A percentile compares a stretch with the other conserved stretches of the same genome.
Evolutionary conservation across 2,797 vertebrate genomes (phyloP).

Genomic region (Eospalax fontanierii): DNA sequence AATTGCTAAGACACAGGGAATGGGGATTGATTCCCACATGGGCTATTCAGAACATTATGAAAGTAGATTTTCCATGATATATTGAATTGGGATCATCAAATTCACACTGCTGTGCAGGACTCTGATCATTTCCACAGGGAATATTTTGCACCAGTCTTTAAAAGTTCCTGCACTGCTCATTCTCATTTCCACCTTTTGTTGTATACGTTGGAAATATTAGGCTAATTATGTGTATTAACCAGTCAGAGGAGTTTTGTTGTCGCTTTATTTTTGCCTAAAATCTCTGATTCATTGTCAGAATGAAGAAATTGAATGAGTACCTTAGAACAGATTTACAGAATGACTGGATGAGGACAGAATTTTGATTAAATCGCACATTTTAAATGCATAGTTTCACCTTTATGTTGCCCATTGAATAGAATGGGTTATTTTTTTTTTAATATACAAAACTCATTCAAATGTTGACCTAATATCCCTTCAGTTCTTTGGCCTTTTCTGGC

Average conservation of each 20-base stretch:
- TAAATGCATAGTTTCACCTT: slow-evolving; percentile 70
- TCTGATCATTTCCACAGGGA: background rate
- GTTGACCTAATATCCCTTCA: slow-evolving; percentile 49
- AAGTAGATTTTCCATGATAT: background rate
- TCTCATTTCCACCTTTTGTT: background rate
- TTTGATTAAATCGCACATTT: slow-evolving; percentile 16
- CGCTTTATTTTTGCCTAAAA: slow-evolving; percentile 16
- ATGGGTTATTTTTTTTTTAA: slow-evolving; percentile 64
- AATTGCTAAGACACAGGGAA: background rate
- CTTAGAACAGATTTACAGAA: background rate
- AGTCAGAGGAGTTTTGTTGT: background rate
- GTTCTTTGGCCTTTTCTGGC: slow-evolving; percentile 19
- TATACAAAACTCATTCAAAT: slow-evolving; percentile 53
- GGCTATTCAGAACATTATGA: background rate
- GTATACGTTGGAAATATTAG: background rate
- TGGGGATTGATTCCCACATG: background rate
- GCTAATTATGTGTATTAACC: background rate
- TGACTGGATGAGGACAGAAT: background rate
- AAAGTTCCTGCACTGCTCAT: background rate
- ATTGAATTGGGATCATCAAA: background rate
- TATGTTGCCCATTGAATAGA: slow-evolving; percentile 29
- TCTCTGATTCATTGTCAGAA: background rate
- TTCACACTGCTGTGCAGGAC: fast-evolving
- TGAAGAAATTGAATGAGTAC: background rate
- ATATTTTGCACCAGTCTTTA: slow-evolving; percentile 23